Percentiles rank a stretch among this genome's conserved stretches.
These are phyloP conservation scores for Lutraria lutraria DNA, from an alignment of 2,888 invertebrate genomes.

Conservation along the genomic window DNA sequence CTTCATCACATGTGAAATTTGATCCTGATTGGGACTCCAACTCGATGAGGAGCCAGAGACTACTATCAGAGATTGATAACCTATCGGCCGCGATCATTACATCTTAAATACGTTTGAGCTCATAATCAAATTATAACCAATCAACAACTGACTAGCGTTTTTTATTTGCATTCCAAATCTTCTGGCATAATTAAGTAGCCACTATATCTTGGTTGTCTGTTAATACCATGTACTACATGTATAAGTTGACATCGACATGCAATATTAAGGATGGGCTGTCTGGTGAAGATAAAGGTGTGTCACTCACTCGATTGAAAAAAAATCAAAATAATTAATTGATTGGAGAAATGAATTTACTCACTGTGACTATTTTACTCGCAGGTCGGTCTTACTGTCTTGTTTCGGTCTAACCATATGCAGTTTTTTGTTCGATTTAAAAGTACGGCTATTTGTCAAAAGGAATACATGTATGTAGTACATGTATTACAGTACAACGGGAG, in stretches of 20 bases:
- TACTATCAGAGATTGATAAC: background rate
- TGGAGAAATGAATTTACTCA: background rate
- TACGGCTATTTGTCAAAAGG: background rate
- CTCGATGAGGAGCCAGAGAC: too few species aligned
- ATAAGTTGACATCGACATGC: conserved; percentile 17
- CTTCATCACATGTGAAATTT: too few species aligned
- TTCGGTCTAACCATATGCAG: background rate
- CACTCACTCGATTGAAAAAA: background rate
- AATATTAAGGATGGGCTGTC: conserved; percentile 15
- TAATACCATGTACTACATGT: conserved; percentile 15
- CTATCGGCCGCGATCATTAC: background rate
- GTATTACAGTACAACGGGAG: background rate
- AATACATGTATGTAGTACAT: background rate
- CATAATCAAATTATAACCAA: background rate
- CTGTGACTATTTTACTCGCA: background rate
- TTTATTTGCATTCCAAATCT: background rate
- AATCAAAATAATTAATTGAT: conserved; percentile 25
- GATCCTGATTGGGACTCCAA: too few species aligned
- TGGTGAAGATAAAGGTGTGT: background rate
- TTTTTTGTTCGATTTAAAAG: background rate
- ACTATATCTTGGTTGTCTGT: conserved; percentile 12
- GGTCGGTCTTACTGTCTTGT: background rate
- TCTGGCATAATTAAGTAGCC: conserved; percentile 4
- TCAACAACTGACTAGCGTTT: background rate
- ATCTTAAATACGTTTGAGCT: background rate